Percentiles rank a stretch among this genome's conserved stretches.
Evolutionary conservation across 2,888 invertebrate genomes (phyloP).

Genomic region (Scaptomyza parva): DNA sequence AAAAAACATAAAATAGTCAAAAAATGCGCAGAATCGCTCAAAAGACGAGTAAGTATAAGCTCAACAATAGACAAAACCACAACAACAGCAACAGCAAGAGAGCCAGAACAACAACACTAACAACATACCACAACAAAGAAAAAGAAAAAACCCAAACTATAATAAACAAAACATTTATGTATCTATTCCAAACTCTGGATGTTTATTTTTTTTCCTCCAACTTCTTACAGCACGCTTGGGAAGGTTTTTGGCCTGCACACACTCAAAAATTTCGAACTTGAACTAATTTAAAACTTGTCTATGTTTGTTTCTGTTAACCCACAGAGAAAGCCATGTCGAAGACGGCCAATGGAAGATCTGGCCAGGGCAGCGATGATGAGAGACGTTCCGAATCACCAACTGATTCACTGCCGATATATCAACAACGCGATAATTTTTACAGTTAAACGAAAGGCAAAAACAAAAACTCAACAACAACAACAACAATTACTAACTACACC

Average conservation of each 20-base stretch:
- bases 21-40: slow-evolving; percentile 63
- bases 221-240: slow-evolving; percentile 80
- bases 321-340: slow-evolving; percentile 91
- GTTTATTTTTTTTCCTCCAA: slow-evolving; percentile 43
- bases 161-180: slow-evolving; percentile 17
- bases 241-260: slow-evolving; percentile 61
- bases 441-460: slow-evolving; percentile 83
- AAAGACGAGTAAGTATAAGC: slow-evolving; percentile 73
- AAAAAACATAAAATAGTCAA: slow-evolving; percentile 50
- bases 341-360: slow-evolving; percentile 58
- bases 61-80: slow-evolving; percentile 31
- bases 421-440: slow-evolving; percentile 94
- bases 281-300: slow-evolving; percentile 29
- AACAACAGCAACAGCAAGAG: slow-evolving; percentile 20
- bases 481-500: slow-evolving; percentile 50
- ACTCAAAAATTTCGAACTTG: not conserved
- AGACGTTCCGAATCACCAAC: slow-evolving; percentile 87
- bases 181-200: slow-evolving; percentile 42
- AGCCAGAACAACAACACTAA: slow-evolving; percentile 26
- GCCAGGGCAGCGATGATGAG: slow-evolving; percentile 87
- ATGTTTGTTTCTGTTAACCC: slow-evolving; percentile 39
- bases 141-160: slow-evolving; percentile 17
- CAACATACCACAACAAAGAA: slow-evolving; percentile 8
- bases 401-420: slow-evolving; percentile 92
- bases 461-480: not conserved